Evolutionary conservation across 2,113 vertebrate genomes (phyloP).

Genomic region (Tonatia bakeri): DNA sequence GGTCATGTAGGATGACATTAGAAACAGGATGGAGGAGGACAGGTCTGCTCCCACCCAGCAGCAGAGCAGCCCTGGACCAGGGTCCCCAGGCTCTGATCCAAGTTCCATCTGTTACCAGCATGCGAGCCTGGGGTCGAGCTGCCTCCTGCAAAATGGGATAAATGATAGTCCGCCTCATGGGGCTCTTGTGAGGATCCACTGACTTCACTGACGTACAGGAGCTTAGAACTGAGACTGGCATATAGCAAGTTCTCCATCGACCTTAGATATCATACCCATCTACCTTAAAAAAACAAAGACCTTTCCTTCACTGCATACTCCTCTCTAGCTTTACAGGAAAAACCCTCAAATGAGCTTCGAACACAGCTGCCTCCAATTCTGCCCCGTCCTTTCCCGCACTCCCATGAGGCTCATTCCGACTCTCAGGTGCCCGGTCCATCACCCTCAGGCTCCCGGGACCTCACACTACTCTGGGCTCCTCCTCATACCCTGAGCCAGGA

Average conservation of each 20-base stretch:
- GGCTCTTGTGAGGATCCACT: not conserved
- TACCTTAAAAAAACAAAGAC: not conserved
- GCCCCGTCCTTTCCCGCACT: not conserved
- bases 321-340: not conserved
- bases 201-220: not conserved
- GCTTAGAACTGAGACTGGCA: not conserved
- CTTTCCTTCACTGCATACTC: not conserved
- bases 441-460: not conserved
- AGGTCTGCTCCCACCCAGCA: not conserved
- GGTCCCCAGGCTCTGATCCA: not conserved
- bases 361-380: not conserved
- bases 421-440: not conserved
- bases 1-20: not conserved
- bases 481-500: not conserved
- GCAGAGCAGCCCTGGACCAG: not conserved
- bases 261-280: not conserved
- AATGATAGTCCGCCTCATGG: not conserved
- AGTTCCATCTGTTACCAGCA: not conserved
- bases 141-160: not conserved
- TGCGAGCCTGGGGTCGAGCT: not conserved
- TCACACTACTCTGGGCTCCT: not conserved
- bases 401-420: accelerated
- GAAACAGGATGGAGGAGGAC: not conserved
- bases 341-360: not conserved
- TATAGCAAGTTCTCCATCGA: not conserved